phyloP scores from a whole-genome alignment of 1,140 invertebrate genomes.

The Drosophila busckii region DNA sequence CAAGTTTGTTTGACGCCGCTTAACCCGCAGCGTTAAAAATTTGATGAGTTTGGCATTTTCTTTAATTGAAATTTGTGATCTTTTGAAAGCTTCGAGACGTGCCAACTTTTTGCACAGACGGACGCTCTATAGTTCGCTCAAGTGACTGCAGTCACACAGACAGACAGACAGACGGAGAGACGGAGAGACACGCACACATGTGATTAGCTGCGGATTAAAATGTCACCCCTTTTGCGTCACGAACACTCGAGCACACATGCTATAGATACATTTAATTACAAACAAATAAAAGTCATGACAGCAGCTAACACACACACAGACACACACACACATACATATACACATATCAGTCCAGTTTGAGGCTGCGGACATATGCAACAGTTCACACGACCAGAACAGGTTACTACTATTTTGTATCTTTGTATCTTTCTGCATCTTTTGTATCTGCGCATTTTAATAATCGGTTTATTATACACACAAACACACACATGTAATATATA shows the following conservation, averaged over 20 bases:
- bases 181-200: conserved; percentile 45
- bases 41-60: conserved; percentile 77
- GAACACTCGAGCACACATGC: conserved; percentile 31
- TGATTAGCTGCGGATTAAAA: conserved; percentile 78
- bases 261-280: conserved; percentile 76
- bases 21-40: conserved; percentile 75
- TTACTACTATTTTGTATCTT: conserved; percentile 28
- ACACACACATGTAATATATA: conserved; percentile 9
- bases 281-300: conserved; percentile 78
- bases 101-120: conserved; percentile 1
- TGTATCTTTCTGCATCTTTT: conserved; percentile 52
- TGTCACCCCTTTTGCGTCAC: conserved; percentile 69
- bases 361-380: conserved; percentile 64
- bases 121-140: conserved; percentile 24
- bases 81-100: conserved; percentile 71
- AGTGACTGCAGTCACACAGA: conserved; percentile 64
- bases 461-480: conserved; percentile 60
- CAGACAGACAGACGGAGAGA: conserved; percentile 27
- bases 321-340: background rate
- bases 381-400: conserved; percentile 50
- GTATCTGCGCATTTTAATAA: conserved; percentile 55
- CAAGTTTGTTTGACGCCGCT: conserved; percentile 52
- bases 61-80: conserved; percentile 78
- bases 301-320: conserved; percentile 31
- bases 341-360: conserved; percentile 9